phyloP scores from a whole-genome alignment of 2,888 invertebrate genomes.

The Melanchra persicariae region DNA sequence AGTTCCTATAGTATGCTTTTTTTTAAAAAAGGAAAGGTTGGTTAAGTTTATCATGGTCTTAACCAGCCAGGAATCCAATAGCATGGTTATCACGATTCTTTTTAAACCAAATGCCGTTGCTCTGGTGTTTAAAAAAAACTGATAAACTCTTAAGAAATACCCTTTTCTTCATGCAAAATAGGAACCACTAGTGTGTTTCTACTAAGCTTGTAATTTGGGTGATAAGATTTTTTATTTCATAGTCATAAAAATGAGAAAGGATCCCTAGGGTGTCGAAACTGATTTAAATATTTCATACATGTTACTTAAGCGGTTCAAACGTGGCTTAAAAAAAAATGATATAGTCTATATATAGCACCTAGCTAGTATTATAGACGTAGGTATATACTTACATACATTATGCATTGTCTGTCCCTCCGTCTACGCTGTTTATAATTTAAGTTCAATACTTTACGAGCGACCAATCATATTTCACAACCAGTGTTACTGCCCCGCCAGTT shows the following conservation, averaged over 20 bases:
- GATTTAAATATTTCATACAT: background rate
- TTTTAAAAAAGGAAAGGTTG: too few relatives aligned
- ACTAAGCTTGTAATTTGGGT: too few relatives aligned
- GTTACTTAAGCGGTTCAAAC: background rate
- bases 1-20: too few relatives aligned
- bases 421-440: slow-evolving; percentile 28
- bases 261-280: too few relatives aligned
- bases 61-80: rapidly evolving
- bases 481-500: slow-evolving; percentile 23
- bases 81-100: too few relatives aligned
- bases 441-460: slow-evolving; percentile 37
- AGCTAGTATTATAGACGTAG: background rate
- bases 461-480: slow-evolving; percentile 51
- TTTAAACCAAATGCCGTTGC: too few relatives aligned
- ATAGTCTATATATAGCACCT: background rate
- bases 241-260: too few relatives aligned
- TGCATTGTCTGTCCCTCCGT: slow-evolving; percentile 23
- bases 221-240: too few relatives aligned
- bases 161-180: too few relatives aligned
- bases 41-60: background rate
- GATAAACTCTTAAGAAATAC: too few relatives aligned
- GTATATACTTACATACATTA: background rate
- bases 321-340: background rate
- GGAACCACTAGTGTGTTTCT: too few relatives aligned
- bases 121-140: too few relatives aligned